Evolutionary conservation across 2,113 vertebrate species (phyloP).

Genomic region (Narcine bancroftii): DNA sequence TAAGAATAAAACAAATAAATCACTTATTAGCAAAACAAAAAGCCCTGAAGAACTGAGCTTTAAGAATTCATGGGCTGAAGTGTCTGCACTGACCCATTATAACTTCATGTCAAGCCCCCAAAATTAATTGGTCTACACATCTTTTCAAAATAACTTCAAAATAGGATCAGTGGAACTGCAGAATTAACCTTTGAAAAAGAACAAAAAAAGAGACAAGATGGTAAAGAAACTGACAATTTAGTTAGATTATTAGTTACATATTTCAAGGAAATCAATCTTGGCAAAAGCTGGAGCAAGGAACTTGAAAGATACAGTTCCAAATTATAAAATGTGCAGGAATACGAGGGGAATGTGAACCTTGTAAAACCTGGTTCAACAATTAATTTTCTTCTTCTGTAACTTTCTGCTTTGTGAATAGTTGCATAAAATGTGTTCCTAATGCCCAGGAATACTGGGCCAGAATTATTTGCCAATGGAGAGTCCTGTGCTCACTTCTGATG

Average conservation of each 20-base stretch:
- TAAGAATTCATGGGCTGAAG: background rate
- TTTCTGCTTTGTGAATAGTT: background rate
- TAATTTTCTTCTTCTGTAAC: background rate
- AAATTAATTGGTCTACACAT: background rate
- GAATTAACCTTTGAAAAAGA: background rate
- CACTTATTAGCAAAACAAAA: too few species aligned
- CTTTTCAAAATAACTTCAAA: background rate
- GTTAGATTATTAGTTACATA: background rate
- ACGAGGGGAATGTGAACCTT: background rate
- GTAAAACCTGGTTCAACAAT: background rate
- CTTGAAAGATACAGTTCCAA: background rate
- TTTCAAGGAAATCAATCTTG: background rate
- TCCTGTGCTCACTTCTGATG: too few species aligned
- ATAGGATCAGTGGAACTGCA: background rate
- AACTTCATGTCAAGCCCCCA: background rate
- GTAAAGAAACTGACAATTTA: background rate
- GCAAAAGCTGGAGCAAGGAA: background rate
- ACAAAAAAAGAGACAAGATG: background rate
- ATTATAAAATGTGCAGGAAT: background rate
- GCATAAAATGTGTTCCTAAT: background rate
- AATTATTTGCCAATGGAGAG: too few species aligned
- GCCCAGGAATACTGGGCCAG: background rate
- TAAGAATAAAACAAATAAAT: too few species aligned
- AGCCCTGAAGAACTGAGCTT: background rate
- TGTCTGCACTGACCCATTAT: background rate